A percentile compares a stretch with the other conserved stretches of the same genome.
Conservation (phyloP, 2,113 vertebrate species). For the Clarias macrocephalus region DNA sequence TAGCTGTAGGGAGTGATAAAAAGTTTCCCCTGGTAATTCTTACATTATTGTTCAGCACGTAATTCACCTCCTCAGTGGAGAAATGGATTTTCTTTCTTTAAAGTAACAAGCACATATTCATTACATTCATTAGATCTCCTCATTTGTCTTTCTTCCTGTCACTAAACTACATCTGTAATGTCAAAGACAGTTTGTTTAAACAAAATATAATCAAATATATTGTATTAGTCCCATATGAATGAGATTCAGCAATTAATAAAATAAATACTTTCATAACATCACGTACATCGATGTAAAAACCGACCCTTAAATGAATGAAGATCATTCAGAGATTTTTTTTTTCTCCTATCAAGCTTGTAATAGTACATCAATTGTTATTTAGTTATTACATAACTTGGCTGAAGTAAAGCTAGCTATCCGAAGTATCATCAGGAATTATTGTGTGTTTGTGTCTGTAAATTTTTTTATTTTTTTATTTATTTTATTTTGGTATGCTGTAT, state of each 20-base stretch:
- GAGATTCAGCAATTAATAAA: neutral
- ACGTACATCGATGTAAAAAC: neutral
- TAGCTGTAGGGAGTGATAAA: neutral
- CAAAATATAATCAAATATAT: neutral
- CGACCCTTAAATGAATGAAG: neutral
- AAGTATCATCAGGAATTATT: neutral
- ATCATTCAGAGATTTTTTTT: neutral
- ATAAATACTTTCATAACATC: neutral
- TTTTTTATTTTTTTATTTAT: slow-evolving; percentile 7
- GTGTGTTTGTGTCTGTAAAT: slow-evolving; percentile 6
- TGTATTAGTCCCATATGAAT: neutral
- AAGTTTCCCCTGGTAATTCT: neutral
- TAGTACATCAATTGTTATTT: neutral
- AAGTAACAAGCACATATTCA: neutral
- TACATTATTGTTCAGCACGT: neutral
- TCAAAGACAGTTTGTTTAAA: neutral
- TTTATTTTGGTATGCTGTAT: slow-evolving; percentile 3
- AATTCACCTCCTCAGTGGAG: neutral
- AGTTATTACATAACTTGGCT: neutral
- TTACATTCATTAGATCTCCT: neutral
- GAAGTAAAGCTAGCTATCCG: neutral
- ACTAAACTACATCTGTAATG: neutral
- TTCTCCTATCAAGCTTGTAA: neutral
- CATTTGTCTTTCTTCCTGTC: neutral
- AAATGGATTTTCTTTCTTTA: neutral